Evolutionary conservation across 2,113 vertebrate genomes (phyloP), one percentile per base, ranked within the genome.

Genomic region (Neotoma lepida): DNA sequence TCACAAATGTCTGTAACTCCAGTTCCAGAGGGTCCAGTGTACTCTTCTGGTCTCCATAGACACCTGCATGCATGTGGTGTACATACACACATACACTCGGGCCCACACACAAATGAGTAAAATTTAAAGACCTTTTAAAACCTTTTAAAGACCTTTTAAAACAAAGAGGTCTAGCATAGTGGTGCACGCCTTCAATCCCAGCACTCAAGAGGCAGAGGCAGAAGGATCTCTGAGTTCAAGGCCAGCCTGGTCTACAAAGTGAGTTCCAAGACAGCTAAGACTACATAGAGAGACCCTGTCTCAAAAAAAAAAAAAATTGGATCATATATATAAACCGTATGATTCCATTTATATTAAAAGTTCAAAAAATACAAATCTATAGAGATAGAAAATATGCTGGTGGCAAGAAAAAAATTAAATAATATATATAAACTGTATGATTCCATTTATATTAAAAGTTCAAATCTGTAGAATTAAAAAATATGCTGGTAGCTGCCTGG

Each of bases 401-500:
- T 46, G 18, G 51, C 80, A n/a, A n/a, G n/a, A n/a, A n/a, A n/a
- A n/a, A n/a, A n/a, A 68, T 35, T 68, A 33, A 39, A 70, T 68
- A 30, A 91, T 81, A 78, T 88, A 22, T 76, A 78, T 88, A 33
- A 92, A 51, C 64, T 96, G 9, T 84, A 14, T 94, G 82, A 82
- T 61, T 82, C 22, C 54, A 41, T n/a, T 61, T 82, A 41, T 56
- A 82, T 82, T 82, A 82, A 33, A 61, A 61, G 80, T 63, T 84
- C n/a, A 41, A 46, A 64, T 46, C 39, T 44, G 15, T 64, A 64
- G 58, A 85, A 58, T 33, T 46, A 33, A 58, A 85, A 85, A 85
- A 33, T 85, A 12, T 9, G 9, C 61, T 66, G 41, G 8, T 46
- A 18, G 51, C 80, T 91, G 35, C 66, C 14, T 94, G 33, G 30